Base-by-base conservation (phyloP, 2,888 invertebrate species). In the Scaptomyza caliginosa region DNA sequence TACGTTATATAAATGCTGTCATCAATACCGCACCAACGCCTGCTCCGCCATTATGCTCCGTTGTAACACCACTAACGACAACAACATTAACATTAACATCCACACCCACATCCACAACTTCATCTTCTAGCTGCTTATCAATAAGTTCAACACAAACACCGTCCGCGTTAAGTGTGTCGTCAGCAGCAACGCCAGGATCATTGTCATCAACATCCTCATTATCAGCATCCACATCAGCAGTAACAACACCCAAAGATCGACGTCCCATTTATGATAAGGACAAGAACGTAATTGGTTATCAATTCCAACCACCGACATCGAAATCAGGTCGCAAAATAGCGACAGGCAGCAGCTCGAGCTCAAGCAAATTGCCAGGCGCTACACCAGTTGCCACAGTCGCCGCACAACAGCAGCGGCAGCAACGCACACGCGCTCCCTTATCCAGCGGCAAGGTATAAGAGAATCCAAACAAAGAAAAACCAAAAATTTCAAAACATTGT, bases 281-380 rank as follows among this genome's bases (percentile, higher is more conserved):
- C 1, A 50, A 17, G 11, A 80, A 68, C 7, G 50, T 78, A 4
- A 85, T 85, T 67, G 79, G 85, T 2, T 85, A 69, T 42, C 68
- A 74, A 43, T 58, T 38, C 19, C 21, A 19, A 32, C n/a, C 48
- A 4, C 19, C 13, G 16, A 8, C 16, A 19, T 2, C 10, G 23
- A 11, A 19, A 10, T 5, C n/a, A 8, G 23, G 6, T 1, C 28
- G n/a, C 1, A 16, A 24, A 16, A 8, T 30, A 1, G 6, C 24
- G 26, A 10, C 13, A 10, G 36, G 13, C 11, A 7, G 26, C 43
- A 26, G 26, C 11, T 2, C 6, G 3, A 17, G 26, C 5, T 58
- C 26, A 6, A 23, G 19, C 7, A 7, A 13, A 1, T 26, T 26
- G 11, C 21, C 32, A 21, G 13, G 13, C n/a, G 34, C 10, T 7